These are phyloP conservation scores for Acrocephalus kingi DNA, from an alignment of 2,113 vertebrate genomes.

Conservation along the genomic window DNA sequence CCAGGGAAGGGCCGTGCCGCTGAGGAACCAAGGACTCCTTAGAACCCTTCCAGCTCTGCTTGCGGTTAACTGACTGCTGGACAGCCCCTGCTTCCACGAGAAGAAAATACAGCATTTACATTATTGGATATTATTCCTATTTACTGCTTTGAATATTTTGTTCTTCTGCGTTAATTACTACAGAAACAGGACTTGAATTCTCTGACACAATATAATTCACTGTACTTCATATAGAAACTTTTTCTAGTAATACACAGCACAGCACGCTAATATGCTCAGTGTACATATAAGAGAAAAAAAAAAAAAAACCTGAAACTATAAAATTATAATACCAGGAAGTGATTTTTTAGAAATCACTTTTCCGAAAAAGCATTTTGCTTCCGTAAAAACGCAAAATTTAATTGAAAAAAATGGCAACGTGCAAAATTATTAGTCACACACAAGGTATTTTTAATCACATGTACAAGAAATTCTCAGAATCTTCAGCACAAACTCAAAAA, in stretches of 20 bases:
- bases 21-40: conserved; percentile 92
- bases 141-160: neutral
- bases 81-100: conserved; percentile 73
- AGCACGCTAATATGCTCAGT: neutral
- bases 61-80: conserved; percentile 86
- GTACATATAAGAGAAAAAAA: neutral
- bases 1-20: conserved; percentile 83
- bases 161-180: neutral
- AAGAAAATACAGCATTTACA: conserved; percentile 6
- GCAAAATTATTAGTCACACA: neutral
- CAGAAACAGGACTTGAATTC: neutral
- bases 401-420: neutral
- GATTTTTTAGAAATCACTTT: neutral
- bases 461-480: neutral
- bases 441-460: neutral
- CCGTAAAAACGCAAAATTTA: neutral
- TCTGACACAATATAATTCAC: neutral
- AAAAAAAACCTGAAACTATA: neutral
- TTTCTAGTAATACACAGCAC: neutral
- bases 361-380: neutral
- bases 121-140: neutral
- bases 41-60: conserved; percentile 96
- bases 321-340: neutral
- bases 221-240: neutral
- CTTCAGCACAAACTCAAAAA: neutral